Evolutionary conservation across 2,113 vertebrate species (phyloP), one percentile per base, ranked within the genome.

Genomic region (Xiphophorus couchianus): DNA sequence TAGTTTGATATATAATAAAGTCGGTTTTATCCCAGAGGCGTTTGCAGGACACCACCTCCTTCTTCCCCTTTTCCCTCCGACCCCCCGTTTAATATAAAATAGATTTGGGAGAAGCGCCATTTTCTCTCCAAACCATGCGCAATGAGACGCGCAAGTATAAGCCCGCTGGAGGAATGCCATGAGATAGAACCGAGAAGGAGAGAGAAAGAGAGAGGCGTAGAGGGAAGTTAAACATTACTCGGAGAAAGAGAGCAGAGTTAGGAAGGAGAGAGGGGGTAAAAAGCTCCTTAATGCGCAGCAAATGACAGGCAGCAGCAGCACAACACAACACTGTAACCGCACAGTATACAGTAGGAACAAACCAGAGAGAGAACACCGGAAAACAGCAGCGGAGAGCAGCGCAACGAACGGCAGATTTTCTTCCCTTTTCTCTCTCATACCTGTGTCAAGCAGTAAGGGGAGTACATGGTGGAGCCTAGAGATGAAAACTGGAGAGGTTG

Each of bases 391-490:
- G 62, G 69, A 17, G 74, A 58, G 51, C 51, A n/a, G 79, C 82
- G 62, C 71, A 17, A 76, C 60, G 73, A 67, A 65, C 74, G 78
- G 75, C 73, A 64, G 71, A 14, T 35, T 62, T 48, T 5, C 19
- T 30, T 54, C 27, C 13, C 35, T 11, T n/a, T 14, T 31, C 28
- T 39, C 15, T 63, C 33, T 66, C 90, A 88, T 95, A 95, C 95
- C 95, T 95, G 95, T 92, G 95, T 95, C 90, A 95, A 78, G 93
- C 95, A 95, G 94, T 95, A 95, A 65, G 94, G 95, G 77, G 95
- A 95, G 83, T 95, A 95, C 95, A 95, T 95, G 84, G 92, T 81
- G 86, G 83, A 78, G 91, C 93, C 89, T 93, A 93, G 87, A 89
- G 89, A 80, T 84, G 88, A 81, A 85, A 89, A 77, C 78, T 86